These are phyloP conservation scores for Dipus sagitta DNA, from an alignment of 2,797 vertebrate species.

Conservation along the genomic window DNA sequence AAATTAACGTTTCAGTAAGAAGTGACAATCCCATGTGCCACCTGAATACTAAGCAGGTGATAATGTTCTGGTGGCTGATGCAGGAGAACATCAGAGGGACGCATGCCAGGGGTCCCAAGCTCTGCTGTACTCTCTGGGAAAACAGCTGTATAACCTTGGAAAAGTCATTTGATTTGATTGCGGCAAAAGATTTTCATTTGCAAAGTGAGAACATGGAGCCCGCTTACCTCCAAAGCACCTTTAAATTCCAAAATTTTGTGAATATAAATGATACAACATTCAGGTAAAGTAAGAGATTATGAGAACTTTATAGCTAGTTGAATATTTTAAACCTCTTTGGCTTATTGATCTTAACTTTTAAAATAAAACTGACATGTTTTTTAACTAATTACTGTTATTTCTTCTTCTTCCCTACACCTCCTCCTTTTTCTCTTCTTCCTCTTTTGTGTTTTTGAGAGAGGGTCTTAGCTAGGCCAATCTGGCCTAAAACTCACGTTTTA, in stretches of 20 bases:
- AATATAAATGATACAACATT: not conserved
- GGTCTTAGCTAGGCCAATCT: not conserved
- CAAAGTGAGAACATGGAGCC: constrained; percentile 13
- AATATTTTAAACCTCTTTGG: constrained; percentile 16
- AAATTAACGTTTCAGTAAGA: constrained; percentile 38
- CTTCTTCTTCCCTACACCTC: not conserved
- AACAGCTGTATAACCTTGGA: not conserved
- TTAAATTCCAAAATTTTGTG: not conserved
- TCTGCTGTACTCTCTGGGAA: not conserved
- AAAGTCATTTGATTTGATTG: constrained; percentile 21
- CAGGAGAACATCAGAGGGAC: not conserved
- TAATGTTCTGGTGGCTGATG: not conserved
- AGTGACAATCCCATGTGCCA: not conserved
- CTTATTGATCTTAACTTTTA: not conserved
- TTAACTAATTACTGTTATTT: not conserved
- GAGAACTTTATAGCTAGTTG: not conserved
- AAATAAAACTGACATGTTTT: constrained; percentile 30
- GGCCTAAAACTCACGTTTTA: not conserved
- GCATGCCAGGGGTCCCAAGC: not conserved
- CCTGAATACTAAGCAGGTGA: constrained; percentile 31
- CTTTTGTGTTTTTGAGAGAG: not conserved
- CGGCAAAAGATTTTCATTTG: constrained; percentile 23
- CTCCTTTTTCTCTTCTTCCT: not conserved
- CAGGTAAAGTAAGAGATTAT: not conserved
- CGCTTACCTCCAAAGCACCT: constrained; percentile 36